phyloP scores from a whole-genome alignment of 2,113 vertebrate species.

The Desmodus rotundus region DNA sequence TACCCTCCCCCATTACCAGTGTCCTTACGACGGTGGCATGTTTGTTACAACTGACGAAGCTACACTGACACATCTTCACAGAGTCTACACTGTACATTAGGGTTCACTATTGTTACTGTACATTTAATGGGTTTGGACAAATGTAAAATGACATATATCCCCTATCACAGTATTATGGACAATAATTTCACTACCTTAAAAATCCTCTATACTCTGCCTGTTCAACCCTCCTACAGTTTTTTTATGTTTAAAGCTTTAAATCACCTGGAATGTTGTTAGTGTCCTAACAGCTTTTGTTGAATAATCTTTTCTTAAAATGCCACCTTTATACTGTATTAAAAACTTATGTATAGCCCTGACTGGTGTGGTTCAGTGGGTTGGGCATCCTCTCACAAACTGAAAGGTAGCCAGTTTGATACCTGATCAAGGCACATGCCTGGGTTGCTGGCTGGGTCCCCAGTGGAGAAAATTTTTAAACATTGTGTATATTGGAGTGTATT shows the following conservation, averaged over 20 bases:
- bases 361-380: no score
- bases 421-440: no score
- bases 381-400: no score
- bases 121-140: not conserved
- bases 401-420: no score
- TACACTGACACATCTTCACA: not conserved
- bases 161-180: not conserved
- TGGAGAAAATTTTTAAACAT: not conserved
- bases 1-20: not conserved
- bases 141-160: not conserved
- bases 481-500: not conserved
- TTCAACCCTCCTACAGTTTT: not conserved
- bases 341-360: not conserved
- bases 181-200: not conserved
- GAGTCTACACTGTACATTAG: not conserved
- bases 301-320: not conserved
- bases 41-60: not conserved
- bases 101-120: not conserved
- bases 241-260: not conserved
- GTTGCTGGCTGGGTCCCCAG: no score
- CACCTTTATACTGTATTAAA: constrained; percentile 8
- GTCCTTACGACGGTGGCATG: not conserved
- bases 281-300: not conserved
- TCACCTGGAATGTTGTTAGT: not conserved
- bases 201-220: not conserved